Conservation (phyloP, 2,113 vertebrate genomes). For the Hystrix cristata region DNA sequence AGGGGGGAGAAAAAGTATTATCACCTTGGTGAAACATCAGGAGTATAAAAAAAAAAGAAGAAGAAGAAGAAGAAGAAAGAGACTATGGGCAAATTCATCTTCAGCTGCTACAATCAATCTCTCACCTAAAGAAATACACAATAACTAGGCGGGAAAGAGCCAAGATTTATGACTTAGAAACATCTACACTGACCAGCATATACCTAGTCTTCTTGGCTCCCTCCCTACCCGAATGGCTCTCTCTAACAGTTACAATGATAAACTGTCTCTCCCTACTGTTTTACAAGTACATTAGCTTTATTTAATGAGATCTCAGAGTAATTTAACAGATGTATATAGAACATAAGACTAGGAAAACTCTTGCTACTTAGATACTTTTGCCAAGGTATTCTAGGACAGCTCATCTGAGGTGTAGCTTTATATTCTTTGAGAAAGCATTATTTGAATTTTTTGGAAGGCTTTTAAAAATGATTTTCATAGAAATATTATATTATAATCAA, state of each 20-base stretch:
- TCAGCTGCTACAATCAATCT: slow-evolving; percentile 99
- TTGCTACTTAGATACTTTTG: slow-evolving; percentile 90
- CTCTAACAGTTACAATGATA: slow-evolving; percentile 97
- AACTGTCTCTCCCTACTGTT: slow-evolving; percentile 98
- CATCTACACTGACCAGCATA: slow-evolving; percentile 99
- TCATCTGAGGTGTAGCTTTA: slow-evolving; percentile 79
- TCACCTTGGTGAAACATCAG: slow-evolving; percentile 90
- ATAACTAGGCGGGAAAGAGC: slow-evolving; percentile 99
- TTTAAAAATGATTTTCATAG: slow-evolving; percentile 84
- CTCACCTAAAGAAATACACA: slow-evolving; percentile 99
- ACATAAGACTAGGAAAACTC: slow-evolving; percentile 92
- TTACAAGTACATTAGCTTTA: slow-evolving; percentile 99
- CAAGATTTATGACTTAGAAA: slow-evolving; percentile 98
- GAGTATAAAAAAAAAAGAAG: slow-evolving; percentile 88
- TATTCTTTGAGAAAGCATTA: slow-evolving; percentile 80
- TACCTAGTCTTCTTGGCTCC: slow-evolving; percentile 94
- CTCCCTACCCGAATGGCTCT: slow-evolving; percentile 92
- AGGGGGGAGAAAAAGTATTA: slow-evolving; percentile 84
- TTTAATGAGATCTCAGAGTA: slow-evolving; percentile 99
- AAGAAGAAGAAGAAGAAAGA: slow-evolving; percentile 93
- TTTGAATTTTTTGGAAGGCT: slow-evolving; percentile 85
- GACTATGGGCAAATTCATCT: slow-evolving; percentile 99
- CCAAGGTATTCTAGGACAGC: slow-evolving; percentile 87
- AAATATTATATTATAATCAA: slow-evolving; percentile 81
- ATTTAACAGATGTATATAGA: slow-evolving; percentile 97